Percentiles rank a stretch among this genome's conserved stretches.
These are phyloP conservation scores for Drosophila saltans DNA, from an alignment of 1,140 invertebrate species.

Conservation along the genomic window DNA sequence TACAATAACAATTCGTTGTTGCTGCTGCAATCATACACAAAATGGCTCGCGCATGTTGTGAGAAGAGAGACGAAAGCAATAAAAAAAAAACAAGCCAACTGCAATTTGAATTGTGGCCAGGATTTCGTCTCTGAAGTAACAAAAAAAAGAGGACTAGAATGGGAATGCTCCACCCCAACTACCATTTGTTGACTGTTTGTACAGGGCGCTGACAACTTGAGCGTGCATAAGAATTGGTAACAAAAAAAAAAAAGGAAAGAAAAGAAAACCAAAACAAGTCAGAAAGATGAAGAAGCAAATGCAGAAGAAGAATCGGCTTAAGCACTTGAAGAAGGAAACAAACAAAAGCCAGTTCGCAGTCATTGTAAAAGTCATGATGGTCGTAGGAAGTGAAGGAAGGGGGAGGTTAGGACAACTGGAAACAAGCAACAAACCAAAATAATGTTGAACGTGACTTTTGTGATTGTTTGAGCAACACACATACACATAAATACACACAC, in stretches of 20 bases:
- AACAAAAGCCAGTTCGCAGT: constrained; percentile 74
- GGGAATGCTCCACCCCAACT: not conserved
- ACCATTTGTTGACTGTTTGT: constrained; percentile 35
- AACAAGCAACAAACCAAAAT: constrained; percentile 81
- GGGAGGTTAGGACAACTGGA: constrained; percentile 32
- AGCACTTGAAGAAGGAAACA: constrained; percentile 73
- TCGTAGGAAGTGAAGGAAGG: not conserved
- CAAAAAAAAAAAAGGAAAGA: not conserved
- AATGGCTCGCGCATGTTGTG: constrained; percentile 57
- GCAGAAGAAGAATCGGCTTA: constrained; percentile 67
- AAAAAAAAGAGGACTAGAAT: not conserved
- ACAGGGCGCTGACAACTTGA: constrained; percentile 67
- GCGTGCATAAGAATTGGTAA: constrained; percentile 72
- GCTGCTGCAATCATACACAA: constrained; percentile 67
- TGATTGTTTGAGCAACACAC: constrained; percentile 66
- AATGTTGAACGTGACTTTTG: constrained; percentile 82
- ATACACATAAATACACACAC: not conserved
- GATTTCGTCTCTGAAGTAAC: constrained; percentile 43
- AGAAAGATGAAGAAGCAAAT: constrained; percentile 45
- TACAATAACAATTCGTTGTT: constrained; percentile 65
- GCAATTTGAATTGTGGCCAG: constrained; percentile 74
- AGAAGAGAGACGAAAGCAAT: constrained; percentile 39
- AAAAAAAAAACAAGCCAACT: constrained; percentile 38
- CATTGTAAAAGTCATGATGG: constrained; percentile 53
- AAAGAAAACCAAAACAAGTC: constrained; percentile 1